Evolutionary conservation across 2,113 vertebrate species (phyloP).

Genomic region (Hydrolagus affinis): DNA sequence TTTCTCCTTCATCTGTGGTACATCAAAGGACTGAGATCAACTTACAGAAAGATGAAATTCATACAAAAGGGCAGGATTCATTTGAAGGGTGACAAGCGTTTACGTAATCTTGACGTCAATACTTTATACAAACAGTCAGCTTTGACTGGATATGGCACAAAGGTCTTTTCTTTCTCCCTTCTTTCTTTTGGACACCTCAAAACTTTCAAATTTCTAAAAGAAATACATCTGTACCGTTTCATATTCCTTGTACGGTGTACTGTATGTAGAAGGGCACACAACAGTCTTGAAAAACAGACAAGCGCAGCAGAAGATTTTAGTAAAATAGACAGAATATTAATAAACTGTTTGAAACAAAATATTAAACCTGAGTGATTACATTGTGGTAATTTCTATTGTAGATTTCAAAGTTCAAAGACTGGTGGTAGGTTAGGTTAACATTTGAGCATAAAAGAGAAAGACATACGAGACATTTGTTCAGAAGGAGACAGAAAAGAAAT

Average conservation of each 20-base stretch:
- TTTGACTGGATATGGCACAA: background rate
- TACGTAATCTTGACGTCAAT: background rate
- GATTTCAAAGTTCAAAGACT: background rate
- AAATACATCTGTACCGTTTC: background rate
- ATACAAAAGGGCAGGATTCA: background rate
- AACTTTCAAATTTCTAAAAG: background rate
- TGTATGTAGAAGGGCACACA: background rate
- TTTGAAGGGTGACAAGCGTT: background rate
- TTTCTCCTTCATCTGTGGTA: background rate
- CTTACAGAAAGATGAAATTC: slow-evolving; percentile 13
- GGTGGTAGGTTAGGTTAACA: background rate
- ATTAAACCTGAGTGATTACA: background rate
- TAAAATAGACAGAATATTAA: background rate
- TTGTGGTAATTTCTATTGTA: background rate
- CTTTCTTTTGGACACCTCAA: background rate
- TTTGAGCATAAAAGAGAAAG: background rate
- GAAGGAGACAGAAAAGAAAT: background rate
- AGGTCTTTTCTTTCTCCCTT: background rate
- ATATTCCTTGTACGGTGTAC: background rate
- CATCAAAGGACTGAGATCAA: background rate
- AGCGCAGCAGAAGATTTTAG: background rate
- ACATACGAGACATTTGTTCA: background rate
- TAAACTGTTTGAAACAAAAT: background rate
- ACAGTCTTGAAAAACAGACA: background rate
- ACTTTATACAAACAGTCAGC: background rate